phyloP scores from a whole-genome alignment of 2,797 vertebrate genomes.

The Chaunax sp. region DNA sequence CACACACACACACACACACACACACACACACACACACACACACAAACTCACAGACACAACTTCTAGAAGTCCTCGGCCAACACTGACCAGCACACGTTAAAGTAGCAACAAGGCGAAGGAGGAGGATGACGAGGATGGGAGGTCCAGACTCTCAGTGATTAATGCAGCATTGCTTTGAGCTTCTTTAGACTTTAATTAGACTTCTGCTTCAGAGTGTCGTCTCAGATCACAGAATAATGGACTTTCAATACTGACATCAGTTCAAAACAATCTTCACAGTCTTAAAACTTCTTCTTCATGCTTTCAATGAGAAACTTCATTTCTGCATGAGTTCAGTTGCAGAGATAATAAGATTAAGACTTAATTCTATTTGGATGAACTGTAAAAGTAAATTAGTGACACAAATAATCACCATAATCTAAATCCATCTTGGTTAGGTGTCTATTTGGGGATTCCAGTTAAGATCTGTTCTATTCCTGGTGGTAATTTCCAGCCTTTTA shows the following conservation, averaged over 20 bases:
- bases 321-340: not conserved
- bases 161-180: slow-evolving; percentile 19
- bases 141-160: slow-evolving; percentile 31
- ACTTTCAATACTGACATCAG: not conserved
- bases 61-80: slow-evolving; percentile 45
- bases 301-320: not conserved
- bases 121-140: slow-evolving; percentile 34
- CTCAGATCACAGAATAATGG: slow-evolving; percentile 1
- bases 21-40: slow-evolving; percentile 13
- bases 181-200: slow-evolving; percentile 14
- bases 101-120: slow-evolving; percentile 11
- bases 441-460: no score
- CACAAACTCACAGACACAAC: slow-evolving; percentile 25
- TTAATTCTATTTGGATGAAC: not conserved
- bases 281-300: not conserved
- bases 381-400: not conserved
- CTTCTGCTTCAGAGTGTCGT: not conserved
- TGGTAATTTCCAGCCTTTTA: no score
- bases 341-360: not conserved
- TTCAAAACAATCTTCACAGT: not conserved
- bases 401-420: no score
- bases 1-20: slow-evolving; percentile 17
- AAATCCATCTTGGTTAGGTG: no score
- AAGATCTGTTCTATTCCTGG: no score
- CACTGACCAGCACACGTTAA: slow-evolving; percentile 36